Conservation (phyloP, 2,888 invertebrate species). For the Drosophila quinaria region DNA sequence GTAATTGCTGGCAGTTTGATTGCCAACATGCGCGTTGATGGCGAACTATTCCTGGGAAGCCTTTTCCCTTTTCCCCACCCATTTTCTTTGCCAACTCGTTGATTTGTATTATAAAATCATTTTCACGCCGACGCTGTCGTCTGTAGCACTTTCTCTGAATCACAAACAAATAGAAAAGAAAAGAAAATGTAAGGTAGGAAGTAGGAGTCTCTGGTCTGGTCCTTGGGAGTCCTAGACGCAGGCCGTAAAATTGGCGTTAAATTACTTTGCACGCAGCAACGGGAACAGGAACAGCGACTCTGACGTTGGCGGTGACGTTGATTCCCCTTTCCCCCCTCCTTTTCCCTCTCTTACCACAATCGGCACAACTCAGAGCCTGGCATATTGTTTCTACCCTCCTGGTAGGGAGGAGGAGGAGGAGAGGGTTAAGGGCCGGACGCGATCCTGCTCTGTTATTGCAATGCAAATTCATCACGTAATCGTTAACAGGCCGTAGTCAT, state of each 20-base stretch:
- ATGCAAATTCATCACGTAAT: slow-evolving; percentile 77
- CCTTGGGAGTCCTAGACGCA: slow-evolving; percentile 34
- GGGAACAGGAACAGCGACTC: slow-evolving; percentile 39
- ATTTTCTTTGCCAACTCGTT: slow-evolving; percentile 23
- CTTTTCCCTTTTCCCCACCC: not conserved
- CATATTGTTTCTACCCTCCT: slow-evolving; percentile 62
- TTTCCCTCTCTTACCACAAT: slow-evolving; percentile 26
- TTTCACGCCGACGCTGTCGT: slow-evolving; percentile 58
- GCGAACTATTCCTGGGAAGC: slow-evolving; percentile 35
- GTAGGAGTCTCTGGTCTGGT: slow-evolving; percentile 21
- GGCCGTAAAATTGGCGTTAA: slow-evolving; percentile 73
- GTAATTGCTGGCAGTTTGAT: slow-evolving; percentile 72
- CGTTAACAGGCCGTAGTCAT: slow-evolving; percentile 65
- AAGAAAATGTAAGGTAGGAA: not conserved
- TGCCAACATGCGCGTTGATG: slow-evolving; percentile 69
- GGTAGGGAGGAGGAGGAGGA: not conserved
- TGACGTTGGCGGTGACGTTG: slow-evolving; percentile 47
- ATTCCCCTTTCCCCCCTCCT: slow-evolving; percentile 4
- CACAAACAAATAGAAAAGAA: slow-evolving; percentile 42
- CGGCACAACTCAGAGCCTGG: slow-evolving; percentile 51
- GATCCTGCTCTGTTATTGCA: slow-evolving; percentile 60
- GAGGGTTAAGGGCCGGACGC: slow-evolving; percentile 12
- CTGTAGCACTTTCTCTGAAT: slow-evolving; percentile 15
- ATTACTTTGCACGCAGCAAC: slow-evolving; percentile 73
- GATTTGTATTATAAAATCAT: slow-evolving; percentile 72